Evolutionary conservation across 1,140 invertebrate genomes (phyloP), one percentile per base, ranked within the genome.

Genomic region (Contarinia nasturtii): DNA sequence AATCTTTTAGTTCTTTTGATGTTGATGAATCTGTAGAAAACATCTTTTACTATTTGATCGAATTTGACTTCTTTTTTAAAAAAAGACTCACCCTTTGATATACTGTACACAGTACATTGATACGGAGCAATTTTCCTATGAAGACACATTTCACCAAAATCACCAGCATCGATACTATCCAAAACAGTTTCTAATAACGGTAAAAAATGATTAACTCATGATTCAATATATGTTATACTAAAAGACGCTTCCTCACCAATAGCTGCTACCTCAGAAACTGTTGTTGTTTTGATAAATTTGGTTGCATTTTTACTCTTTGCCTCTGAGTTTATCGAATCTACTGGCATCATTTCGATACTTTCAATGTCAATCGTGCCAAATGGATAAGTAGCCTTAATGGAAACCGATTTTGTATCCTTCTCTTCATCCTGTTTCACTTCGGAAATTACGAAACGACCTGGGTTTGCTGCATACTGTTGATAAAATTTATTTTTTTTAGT

Each of bases 61-160:
- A 2, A 36, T 14, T 19, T 19, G 15, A 27, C 18, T 44, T 43
- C 12, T 38, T 36, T 21, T 21, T 15, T 34, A 38, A 27, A 2
- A 20, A 33, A 45, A 41, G 7, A n/a, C 33, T 52, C 44, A n/a
- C 53, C 50, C 18, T 44, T 40, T 15, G 49, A 46, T 7, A 53
- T 44, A 36, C 48, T 53, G 8, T 52, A 51, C 1, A 63, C 50
- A n/a, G 45, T 48, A 47, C 60, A 60, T 53, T 63, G 60, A 53
- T 79, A 85, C 1, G 84, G 83, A 12, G 80, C 70, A 48, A 86
- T 61, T 60, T 74, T 76, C 44, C 76, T 71, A 58, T 86, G 78
- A 18, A 87, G 67, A 47, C 71, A 67, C 11, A 83, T 47, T 10
- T 60, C 55, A 17, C 48, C 50, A 0, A 51, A 22, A 11, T 54